These are phyloP conservation scores for Dicycla oo DNA, from an alignment of 2,888 invertebrate genomes.

Conservation along the genomic window DNA sequence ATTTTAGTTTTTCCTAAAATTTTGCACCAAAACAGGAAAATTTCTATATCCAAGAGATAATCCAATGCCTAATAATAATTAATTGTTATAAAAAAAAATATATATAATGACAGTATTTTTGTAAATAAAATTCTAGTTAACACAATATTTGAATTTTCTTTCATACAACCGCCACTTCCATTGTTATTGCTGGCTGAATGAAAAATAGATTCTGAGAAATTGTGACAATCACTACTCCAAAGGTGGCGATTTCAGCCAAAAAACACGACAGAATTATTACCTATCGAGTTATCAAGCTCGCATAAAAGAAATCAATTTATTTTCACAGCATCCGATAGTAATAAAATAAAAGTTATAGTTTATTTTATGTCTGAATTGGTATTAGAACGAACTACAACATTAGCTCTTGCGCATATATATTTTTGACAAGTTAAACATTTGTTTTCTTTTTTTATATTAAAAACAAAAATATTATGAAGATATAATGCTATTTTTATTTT, in stretches of 20 bases:
- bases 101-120: slow-evolving; percentile 17
- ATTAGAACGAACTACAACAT: not conserved
- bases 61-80: slow-evolving; percentile 1
- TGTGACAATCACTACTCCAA: not conserved
- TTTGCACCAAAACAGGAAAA: not conserved
- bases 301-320: slow-evolving; percentile 26
- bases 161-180: not conserved
- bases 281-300: not conserved
- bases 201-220: not conserved
- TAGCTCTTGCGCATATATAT: not conserved
- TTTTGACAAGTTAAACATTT: not conserved
- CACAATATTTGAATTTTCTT: not conserved
- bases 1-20: not conserved
- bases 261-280: not conserved
- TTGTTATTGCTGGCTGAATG: not conserved
- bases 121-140: slow-evolving; percentile 36
- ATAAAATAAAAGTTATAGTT: slow-evolving; percentile 35
- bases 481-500: slow-evolving; percentile 52
- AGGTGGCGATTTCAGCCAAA: not conserved
- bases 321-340: slow-evolving; percentile 35
- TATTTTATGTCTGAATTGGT: slow-evolving; percentile 16
- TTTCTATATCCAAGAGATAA: not conserved
- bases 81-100: not conserved
- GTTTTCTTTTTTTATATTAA: not conserved
- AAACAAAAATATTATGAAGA: slow-evolving; percentile 6